phyloP scores from a whole-genome alignment of 2,797 vertebrate species.

The Bradypus variegatus region DNA sequence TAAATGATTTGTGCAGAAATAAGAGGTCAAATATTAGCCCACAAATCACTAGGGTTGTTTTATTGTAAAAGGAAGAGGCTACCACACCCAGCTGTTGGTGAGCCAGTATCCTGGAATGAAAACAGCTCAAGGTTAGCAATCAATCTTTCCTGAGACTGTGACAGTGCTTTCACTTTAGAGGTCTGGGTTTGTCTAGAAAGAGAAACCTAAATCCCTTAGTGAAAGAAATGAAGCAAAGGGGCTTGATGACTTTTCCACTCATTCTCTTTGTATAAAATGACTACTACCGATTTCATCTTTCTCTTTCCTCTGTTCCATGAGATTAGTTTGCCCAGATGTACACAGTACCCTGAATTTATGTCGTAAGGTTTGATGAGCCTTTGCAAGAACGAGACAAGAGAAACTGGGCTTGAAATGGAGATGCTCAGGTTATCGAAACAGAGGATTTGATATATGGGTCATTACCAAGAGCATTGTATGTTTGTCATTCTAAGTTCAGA shows the following conservation, averaged over 20 bases:
- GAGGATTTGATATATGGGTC: neutral
- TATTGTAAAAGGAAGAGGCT: neutral
- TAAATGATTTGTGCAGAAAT: neutral
- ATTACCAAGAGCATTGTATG: neutral
- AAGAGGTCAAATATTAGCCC: neutral
- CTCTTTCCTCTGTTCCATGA: neutral
- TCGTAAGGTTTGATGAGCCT: neutral
- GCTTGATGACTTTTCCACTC: neutral
- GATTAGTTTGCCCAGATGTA: neutral
- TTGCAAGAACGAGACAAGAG: neutral
- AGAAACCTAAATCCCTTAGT: neutral
- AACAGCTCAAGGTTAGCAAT: constrained; percentile 25
- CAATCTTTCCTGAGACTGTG: neutral
- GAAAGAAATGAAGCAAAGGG: neutral
- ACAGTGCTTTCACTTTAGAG: neutral
- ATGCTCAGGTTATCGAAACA: neutral
- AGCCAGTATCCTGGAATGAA: neutral
- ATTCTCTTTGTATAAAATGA: neutral
- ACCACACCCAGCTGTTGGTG: neutral
- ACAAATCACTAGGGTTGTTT: neutral
- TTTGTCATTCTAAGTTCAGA: neutral
- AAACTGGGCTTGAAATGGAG: neutral
- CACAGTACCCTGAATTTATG: neutral
- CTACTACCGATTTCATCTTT: neutral
- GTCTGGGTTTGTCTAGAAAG: neutral